These are phyloP conservation scores for Peromyscus eremicus DNA, from an alignment of 2,797 vertebrate genomes.

Conservation along the genomic window DNA sequence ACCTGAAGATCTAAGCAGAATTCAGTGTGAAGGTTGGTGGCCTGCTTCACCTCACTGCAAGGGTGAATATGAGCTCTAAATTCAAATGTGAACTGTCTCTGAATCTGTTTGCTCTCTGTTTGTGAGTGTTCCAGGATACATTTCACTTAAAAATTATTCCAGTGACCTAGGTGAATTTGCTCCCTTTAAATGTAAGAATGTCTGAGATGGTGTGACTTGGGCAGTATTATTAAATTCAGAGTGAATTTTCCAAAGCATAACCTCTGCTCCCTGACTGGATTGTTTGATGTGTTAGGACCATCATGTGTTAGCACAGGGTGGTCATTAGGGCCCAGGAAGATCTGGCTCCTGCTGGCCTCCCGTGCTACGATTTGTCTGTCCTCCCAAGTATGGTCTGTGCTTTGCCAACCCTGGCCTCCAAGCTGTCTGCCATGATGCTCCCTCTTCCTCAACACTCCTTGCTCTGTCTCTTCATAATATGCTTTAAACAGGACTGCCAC, in stretches of 20 bases:
- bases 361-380: background rate
- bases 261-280: background rate
- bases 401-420: too few relatives aligned
- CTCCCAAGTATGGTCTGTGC: fast-evolving
- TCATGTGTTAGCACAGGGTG: background rate
- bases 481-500: background rate
- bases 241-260: background rate
- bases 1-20: conserved; percentile 1
- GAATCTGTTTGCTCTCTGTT: background rate
- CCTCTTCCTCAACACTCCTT: background rate
- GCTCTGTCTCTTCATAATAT: background rate
- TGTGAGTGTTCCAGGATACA: background rate
- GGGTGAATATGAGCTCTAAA: background rate
- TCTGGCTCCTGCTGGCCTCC: background rate
- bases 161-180: background rate
- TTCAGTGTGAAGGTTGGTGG: background rate
- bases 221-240: background rate
- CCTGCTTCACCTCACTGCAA: fast-evolving
- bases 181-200: background rate
- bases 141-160: background rate
- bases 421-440: background rate
- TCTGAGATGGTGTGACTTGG: background rate
- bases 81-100: background rate
- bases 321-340: background rate
- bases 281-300: background rate